Base-by-base conservation (phyloP, 2,113 vertebrate genomes). In the Cynoglossus semilaevis region DNA sequence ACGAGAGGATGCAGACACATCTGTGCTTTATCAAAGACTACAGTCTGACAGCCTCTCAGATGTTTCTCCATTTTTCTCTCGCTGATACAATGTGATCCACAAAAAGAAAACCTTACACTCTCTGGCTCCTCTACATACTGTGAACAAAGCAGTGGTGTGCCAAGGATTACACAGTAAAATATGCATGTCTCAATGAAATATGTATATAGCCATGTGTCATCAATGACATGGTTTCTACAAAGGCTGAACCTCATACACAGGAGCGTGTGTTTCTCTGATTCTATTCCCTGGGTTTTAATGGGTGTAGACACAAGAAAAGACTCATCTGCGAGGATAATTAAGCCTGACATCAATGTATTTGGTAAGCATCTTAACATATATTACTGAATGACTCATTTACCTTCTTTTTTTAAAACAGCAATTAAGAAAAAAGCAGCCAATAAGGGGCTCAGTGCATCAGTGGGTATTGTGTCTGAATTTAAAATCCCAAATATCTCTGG, bases 101-200 rank as follows among this genome's bases (percentile, higher is more conserved):
- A 79, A 53, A 76, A 79, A 82, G 64, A 65, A 68, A 68, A 37
- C 52, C 64, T 64, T 45, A 60, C 50, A 37, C 48, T 81, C 77
- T 42, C 67, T 63, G 71, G 67, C 44, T 74, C 58, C 43, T 75
- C 36, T 43, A 14, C 42, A 58, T 48, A 62, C 73, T 51, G 70
- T 44, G 77, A 88, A 85, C 83, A 85, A 88, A 88, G 84, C 81
- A 63, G 66, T 50, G 61, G 74, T 50, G 68, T 82, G 77, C 82
- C 74, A 76, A 79, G 74, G 82, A 87, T 77, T 74, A 84, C 74
- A 51, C 74, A 64, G 79, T 87, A 83, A 89, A 88, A 87, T 86
- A 88, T 89, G 83, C 83, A 85, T 82, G 76, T 80, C 74, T 63
- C 79, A 76, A 83, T 88, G 65, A 88, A 88, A 86, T 84, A 88